phyloP scores from a whole-genome alignment of 2,113 vertebrate genomes.

The Xiphophorus maculatus region DNA sequence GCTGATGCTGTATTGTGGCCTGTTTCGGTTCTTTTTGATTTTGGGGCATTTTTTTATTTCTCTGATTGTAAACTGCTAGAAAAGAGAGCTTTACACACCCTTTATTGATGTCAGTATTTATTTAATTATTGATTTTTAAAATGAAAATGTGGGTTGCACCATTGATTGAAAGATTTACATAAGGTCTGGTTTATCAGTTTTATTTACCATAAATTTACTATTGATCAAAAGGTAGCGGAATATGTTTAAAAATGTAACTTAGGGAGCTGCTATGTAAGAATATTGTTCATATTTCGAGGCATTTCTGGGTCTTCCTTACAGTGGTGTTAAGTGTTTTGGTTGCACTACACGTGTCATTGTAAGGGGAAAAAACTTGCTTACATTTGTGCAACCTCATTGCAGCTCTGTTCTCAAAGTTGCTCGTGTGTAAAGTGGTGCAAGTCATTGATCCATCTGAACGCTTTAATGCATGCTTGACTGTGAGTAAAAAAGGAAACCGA shows the following conservation, averaged over 20 bases:
- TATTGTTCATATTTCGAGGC: neutral
- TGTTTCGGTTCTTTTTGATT: neutral
- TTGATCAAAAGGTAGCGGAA: constrained; percentile 1
- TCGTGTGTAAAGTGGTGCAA: constrained; percentile 38
- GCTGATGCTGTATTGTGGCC: neutral
- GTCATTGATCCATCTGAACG: constrained; percentile 53
- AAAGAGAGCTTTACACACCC: constrained; percentile 1
- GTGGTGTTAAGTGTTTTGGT: constrained; percentile 17
- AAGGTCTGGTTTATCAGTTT: neutral
- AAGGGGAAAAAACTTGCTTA: constrained; percentile 24
- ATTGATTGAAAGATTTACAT: neutral
- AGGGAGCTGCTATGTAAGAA: neutral
- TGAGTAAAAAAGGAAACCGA: constrained; percentile 38
- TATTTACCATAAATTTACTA: neutral
- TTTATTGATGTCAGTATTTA: constrained; percentile 4
- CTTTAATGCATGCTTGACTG: constrained; percentile 16
- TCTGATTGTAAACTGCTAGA: neutral
- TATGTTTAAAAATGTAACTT: neutral
- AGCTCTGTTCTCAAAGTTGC: constrained; percentile 41
- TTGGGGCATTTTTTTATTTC: neutral
- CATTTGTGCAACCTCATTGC: constrained; percentile 24
- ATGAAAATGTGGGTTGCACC: neutral
- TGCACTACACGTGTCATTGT: constrained; percentile 33
- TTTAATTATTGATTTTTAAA: neutral
- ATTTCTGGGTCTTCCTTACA: constrained; percentile 30